Conservation (phyloP, 2,888 invertebrate species). For the Caenorhabditis sp. region DNA sequence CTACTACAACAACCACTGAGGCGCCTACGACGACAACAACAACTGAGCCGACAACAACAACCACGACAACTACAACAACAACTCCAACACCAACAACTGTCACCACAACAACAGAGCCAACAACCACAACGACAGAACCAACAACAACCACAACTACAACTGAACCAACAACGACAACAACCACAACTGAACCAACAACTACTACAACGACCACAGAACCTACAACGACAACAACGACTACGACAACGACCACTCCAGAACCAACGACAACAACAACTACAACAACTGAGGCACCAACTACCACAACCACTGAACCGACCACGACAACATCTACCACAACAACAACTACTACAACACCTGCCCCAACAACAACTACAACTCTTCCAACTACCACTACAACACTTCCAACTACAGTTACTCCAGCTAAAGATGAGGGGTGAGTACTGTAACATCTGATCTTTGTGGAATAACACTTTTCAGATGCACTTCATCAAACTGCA, state of each 20-base stretch:
- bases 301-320: conserved; percentile 24
- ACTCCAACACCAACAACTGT: conserved; percentile 27
- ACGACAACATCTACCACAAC: conserved; percentile 38
- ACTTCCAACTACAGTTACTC: conserved; percentile 13
- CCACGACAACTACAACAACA: conserved; percentile 23
- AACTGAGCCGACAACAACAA: conserved; percentile 21
- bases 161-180: conserved; percentile 8
- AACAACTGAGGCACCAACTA: conserved; percentile 22
- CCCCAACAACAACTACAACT: conserved; percentile 18
- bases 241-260: conserved; percentile 16
- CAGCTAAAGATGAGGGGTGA: conserved; percentile 22
- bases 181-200: conserved; percentile 11
- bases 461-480: too few relatives aligned
- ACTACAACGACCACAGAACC: conserved; percentile 24
- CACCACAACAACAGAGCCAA: conserved; percentile 38
- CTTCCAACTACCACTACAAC: not conserved
- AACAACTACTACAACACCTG: conserved; percentile 40
- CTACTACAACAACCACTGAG: conserved; percentile 24
- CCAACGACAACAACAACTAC: conserved; percentile 17
- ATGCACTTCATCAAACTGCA: conserved; percentile 26
- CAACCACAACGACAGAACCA: conserved; percentile 38
- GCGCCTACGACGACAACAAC: conserved; percentile 24
- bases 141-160: conserved; percentile 37
- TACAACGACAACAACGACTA: conserved; percentile 7
- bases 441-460: too few relatives aligned